Evolutionary conservation across 1,140 invertebrate species (phyloP).

Genomic region (Nymphalis io): DNA sequence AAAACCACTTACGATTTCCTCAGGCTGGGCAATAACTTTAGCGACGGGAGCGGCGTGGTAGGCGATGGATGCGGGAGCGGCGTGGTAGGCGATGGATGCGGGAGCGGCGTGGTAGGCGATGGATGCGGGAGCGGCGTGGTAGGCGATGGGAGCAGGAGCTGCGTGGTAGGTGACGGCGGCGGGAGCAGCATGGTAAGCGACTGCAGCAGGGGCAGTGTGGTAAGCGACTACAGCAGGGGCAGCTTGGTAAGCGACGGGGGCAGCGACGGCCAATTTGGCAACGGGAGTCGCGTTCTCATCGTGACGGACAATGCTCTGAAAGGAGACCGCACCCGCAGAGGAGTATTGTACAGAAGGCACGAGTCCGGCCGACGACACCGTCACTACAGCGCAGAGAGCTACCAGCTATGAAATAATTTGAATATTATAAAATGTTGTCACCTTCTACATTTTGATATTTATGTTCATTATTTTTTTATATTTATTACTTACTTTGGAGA

Average conservation of each 20-base stretch:
- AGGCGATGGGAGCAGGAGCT: conserved; percentile 41
- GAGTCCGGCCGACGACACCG: conserved; percentile 53
- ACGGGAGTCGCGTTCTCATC: no score
- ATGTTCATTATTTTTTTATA: background rate
- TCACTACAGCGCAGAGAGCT: conserved; percentile 50
- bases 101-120: conserved; percentile 44
- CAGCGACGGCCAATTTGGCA: conserved; percentile 5
- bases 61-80: conserved; percentile 39
- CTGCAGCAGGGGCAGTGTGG: conserved; percentile 25
- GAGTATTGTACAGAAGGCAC: conserved; percentile 43
- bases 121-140: conserved; percentile 45
- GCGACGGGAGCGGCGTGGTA: conserved; percentile 42
- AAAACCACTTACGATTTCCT: conserved; percentile 52
- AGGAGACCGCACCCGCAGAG: conserved; percentile 20
- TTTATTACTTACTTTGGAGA: conserved; percentile 43
- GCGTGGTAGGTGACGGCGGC: conserved; percentile 39
- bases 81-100: conserved; percentile 25
- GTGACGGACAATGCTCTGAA: no score
- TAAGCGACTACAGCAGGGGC: no score
- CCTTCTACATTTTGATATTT: background rate
- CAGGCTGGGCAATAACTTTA: conserved; percentile 46
- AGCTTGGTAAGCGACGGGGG: conserved; percentile 49
- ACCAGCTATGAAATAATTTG: conserved; percentile 47
- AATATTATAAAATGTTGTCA: background rate
- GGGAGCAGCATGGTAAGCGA: conserved; percentile 37